These are phyloP conservation scores for Orycteropus afer DNA, from an alignment of 2,113 vertebrate genomes.

Conservation along the genomic window DNA sequence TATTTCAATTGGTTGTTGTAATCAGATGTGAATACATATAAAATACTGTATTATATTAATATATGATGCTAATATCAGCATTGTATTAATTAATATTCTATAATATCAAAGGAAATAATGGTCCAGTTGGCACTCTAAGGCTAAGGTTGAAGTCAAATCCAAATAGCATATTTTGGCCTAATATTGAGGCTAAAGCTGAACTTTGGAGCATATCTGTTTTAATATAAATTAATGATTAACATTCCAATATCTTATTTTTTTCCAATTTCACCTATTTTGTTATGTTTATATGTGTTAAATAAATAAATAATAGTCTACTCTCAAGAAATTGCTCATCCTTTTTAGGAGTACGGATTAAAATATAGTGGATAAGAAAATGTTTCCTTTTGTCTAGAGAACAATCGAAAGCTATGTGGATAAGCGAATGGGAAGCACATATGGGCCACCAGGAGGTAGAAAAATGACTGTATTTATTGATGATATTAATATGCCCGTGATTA, in stretches of 20 bases:
- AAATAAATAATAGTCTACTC: background rate
- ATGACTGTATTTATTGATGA: slow-evolving; percentile 91
- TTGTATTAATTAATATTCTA: background rate
- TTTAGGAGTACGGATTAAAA: background rate
- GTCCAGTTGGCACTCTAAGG: background rate
- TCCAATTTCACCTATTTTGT: background rate
- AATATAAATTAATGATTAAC: background rate
- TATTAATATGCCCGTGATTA: slow-evolving; percentile 90
- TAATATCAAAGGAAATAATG: background rate
- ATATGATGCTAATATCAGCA: background rate
- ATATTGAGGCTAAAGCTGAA: background rate
- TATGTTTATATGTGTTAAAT: background rate
- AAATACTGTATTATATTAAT: background rate
- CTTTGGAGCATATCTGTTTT: background rate
- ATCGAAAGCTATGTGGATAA: slow-evolving; percentile 90
- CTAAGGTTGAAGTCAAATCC: slow-evolving; percentile 9
- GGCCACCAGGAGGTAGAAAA: slow-evolving; percentile 88
- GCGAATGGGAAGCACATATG: slow-evolving; percentile 87
- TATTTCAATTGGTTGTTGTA: background rate
- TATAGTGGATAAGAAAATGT: background rate
- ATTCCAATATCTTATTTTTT: background rate
- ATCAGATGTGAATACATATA: background rate
- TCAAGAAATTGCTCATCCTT: background rate
- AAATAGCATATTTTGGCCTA: background rate
- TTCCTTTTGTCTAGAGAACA: slow-evolving; percentile 81